Evolutionary conservation across 2,797 vertebrate species (phyloP).

Genomic region (Acipenser oxyrinchus): DNA sequence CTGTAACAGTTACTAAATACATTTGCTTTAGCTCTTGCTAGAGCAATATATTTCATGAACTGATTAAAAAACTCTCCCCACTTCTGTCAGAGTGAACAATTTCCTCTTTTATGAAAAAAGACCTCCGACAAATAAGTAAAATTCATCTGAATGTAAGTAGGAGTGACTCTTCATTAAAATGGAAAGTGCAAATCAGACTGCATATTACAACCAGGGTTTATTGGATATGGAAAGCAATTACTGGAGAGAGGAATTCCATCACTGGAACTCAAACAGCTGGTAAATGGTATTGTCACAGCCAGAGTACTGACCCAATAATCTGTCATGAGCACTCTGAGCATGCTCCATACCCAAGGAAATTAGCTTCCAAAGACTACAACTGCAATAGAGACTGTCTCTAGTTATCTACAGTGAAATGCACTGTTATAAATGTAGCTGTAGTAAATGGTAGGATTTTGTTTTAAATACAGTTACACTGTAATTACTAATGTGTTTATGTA

Average conservation of each 20-base stretch:
- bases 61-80: background rate
- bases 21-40: slow-evolving; percentile 1
- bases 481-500: too few relatives aligned
- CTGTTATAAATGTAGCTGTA: too few relatives aligned
- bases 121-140: slow-evolving; percentile 3
- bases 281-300: slow-evolving; percentile 3
- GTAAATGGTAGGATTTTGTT: too few relatives aligned
- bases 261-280: background rate
- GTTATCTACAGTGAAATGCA: too few relatives aligned
- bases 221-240: slow-evolving; percentile 6
- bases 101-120: background rate
- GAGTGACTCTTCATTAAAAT: slow-evolving; percentile 9
- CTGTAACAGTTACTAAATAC: background rate
- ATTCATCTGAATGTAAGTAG: slow-evolving; percentile 9
- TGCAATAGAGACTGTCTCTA: background rate
- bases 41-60: slow-evolving; percentile 3
- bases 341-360: slow-evolving; percentile 2
- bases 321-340: slow-evolving; percentile 2
- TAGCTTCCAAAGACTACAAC: background rate
- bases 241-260: slow-evolving; percentile 1
- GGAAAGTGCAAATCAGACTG: slow-evolving; percentile 9
- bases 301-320: background rate
- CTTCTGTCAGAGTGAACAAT: background rate
- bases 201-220: slow-evolving; percentile 8
- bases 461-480: too few relatives aligned